Evolutionary conservation across 2,113 vertebrate species (phyloP), one percentile per base, ranked within the genome.

Genomic region (Elgaria multicarinata): DNA sequence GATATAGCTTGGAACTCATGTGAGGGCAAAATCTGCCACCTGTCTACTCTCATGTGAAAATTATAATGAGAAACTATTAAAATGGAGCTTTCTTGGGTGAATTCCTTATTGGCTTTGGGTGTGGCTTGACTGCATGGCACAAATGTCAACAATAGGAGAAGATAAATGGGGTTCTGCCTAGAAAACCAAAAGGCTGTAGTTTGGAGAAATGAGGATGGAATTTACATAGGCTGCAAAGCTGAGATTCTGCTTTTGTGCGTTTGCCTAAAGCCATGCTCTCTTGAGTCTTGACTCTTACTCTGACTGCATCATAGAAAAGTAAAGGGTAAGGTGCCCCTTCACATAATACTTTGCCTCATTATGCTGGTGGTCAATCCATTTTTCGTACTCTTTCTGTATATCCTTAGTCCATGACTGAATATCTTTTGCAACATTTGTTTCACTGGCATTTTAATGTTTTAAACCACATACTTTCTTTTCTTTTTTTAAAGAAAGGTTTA

Each of bases 371-470:
- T 85, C 74, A 69, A 55, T 79, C 44, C 36, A 62, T 64, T 80
- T 71, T 79, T 87, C 71, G 44, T 22, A 53, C 39, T 53, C 2
- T 90, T 86, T 90, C 92, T 89, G 31, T 50, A 87, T 93, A 92
- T 91, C 92, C 89, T 95, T 85, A 94, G 92, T 95, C 94, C 92
- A 89, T 91, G 90, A 69, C 55, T 94, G 74, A 77, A 83, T 93
- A 82, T 92, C 89, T 83, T 93, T 95, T 95, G 94, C 93, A 92
- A 91, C 33, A 0, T 88, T 76, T 66, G 93, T 96, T 95, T 95
- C 93, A 93, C 92, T 78, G 91, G 91, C 0, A 86, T 95, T 87
- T 95, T 83, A 93, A 93, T 94, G 94, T 95, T 90, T 91, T 94
- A 55, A 28, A 55, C 58, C 69, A 75, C 50, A 62, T 12, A 50